Evolutionary conservation across 2,888 invertebrate species (phyloP).

Genomic region (Lithosia quadra): DNA sequence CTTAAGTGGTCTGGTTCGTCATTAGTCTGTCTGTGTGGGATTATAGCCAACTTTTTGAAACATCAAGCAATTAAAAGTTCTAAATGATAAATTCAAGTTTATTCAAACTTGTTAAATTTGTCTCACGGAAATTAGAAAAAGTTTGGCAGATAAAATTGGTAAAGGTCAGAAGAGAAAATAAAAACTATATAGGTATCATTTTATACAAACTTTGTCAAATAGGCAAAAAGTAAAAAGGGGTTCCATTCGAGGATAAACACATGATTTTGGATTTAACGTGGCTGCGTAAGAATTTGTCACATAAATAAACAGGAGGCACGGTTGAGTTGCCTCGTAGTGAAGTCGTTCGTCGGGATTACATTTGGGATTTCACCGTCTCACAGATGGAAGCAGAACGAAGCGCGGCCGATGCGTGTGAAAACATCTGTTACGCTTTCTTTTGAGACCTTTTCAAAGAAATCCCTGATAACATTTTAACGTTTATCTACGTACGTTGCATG

Average conservation of each 20-base stretch:
- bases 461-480: conserved; percentile 66
- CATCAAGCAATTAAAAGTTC: neutral
- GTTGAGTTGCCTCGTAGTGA: conserved; percentile 76
- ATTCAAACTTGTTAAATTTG: neutral
- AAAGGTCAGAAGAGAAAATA: conserved; percentile 17
- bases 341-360: conserved; percentile 80
- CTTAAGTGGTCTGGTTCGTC: neutral
- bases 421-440: conserved; percentile 83
- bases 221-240: conserved; percentile 48
- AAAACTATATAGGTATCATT: conserved; percentile 7
- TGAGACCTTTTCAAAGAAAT: conserved; percentile 69
- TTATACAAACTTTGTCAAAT: conserved; percentile 5
- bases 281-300: conserved; percentile 83
- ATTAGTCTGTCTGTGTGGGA: too few relatives aligned
- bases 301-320: conserved; percentile 83
- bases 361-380: conserved; percentile 78
- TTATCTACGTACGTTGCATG: conserved; percentile 53
- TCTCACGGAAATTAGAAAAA: neutral
- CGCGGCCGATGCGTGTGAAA: conserved; percentile 77
- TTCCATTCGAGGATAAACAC: conserved; percentile 66
- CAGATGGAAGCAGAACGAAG: conserved; percentile 52
- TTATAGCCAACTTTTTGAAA: neutral
- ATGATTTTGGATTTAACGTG: conserved; percentile 77
- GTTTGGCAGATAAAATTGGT: conserved; percentile 1
- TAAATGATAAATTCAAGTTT: neutral